Conservation (phyloP, 2,797 vertebrate species). For the Arnoldichthys spilopterus region DNA sequence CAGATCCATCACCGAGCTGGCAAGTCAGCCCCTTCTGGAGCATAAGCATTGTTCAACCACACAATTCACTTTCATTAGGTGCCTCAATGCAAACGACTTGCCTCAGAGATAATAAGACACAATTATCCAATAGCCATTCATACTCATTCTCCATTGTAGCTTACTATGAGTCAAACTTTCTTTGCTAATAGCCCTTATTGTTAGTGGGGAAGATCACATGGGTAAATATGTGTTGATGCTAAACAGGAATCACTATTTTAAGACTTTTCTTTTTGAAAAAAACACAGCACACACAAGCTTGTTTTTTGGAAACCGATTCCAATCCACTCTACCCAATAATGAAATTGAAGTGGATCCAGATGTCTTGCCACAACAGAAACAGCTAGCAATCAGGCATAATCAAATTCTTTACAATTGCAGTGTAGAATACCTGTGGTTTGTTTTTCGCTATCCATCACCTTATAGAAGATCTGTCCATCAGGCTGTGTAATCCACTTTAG, state of each 20-base stretch:
- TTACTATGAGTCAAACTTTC: neutral
- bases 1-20: neutral
- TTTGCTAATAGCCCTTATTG: neutral
- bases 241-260: neutral
- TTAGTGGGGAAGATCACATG: neutral
- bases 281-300: neutral
- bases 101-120: neutral
- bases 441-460: neutral
- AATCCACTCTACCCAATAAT: neutral
- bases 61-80: neutral
- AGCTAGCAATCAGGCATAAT: neutral
- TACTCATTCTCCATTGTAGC: neutral
- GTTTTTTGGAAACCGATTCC: neutral
- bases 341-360: conserved; percentile 5
- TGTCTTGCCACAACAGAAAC: neutral
- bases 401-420: neutral
- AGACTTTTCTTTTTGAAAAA: neutral
- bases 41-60: neutral
- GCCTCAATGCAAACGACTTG: conserved; percentile 14
- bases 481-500: conserved; percentile 8
- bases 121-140: conserved; percentile 3
- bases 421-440: neutral
- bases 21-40: neutral
- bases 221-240: neutral
- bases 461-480: neutral